These are phyloP conservation scores for Spilarctia lutea DNA, from an alignment of 2,888 invertebrate genomes.

Conservation along the genomic window DNA sequence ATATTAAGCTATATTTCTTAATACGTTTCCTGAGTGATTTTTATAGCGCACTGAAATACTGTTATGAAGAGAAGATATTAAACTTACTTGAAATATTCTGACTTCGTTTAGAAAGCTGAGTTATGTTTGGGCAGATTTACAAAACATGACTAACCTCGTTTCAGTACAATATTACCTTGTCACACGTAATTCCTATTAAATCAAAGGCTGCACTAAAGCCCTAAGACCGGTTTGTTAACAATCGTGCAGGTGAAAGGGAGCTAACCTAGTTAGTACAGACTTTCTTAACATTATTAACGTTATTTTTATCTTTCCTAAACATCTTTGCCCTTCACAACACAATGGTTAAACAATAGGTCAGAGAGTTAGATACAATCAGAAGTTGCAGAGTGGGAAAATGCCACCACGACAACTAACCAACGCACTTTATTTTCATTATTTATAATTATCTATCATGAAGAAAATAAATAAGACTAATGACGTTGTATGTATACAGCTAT, in stretches of 20 bases:
- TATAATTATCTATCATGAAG: too few species aligned
- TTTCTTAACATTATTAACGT: constrained; percentile 48
- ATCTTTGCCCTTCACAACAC: constrained; percentile 50
- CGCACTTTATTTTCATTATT: not conserved
- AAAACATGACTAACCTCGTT: not conserved
- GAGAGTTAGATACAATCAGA: constrained; percentile 11
- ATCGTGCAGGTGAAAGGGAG: constrained; percentile 50
- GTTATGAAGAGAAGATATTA: not conserved
- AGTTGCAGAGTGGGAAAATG: constrained; percentile 6
- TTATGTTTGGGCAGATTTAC: not conserved
- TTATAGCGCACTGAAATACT: not conserved
- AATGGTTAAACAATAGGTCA: constrained; percentile 51
- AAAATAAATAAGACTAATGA: too few species aligned
- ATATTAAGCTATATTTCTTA: too few species aligned
- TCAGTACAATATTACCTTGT: constrained; percentile 6
- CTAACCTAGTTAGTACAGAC: constrained; percentile 22
- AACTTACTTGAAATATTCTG: not conserved
- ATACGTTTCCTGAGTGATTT: too few species aligned
- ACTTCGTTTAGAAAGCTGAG: not conserved
- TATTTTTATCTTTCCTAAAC: constrained; percentile 45
- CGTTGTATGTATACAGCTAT: not conserved
- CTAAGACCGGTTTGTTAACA: constrained; percentile 44
- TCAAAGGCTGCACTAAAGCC: constrained; percentile 28
- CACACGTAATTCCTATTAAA: constrained; percentile 21
- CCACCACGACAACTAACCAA: not conserved